Evolutionary conservation across 2,113 vertebrate genomes (phyloP).

Genomic region (Peromyscus maniculatus): DNA sequence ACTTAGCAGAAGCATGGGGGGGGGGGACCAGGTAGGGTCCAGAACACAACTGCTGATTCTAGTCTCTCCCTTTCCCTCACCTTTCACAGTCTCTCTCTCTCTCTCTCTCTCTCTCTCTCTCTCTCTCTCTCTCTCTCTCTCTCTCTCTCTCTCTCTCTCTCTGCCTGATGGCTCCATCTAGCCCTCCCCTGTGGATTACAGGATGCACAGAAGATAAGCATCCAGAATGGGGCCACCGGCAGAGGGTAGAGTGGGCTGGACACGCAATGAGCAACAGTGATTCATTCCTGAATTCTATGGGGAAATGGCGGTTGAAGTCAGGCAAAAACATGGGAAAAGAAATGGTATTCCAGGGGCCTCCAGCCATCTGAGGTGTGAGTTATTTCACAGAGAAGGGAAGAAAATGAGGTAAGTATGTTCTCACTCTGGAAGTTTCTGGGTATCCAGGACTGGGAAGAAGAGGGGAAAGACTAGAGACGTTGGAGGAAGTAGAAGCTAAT

Average conservation of each 20-base stretch:
- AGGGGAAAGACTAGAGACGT: not conserved
- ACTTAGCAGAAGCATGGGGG: conserved; percentile 4
- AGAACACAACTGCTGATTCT: not conserved
- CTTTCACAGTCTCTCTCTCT: not conserved
- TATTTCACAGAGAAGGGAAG: not conserved
- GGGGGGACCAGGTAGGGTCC: not conserved
- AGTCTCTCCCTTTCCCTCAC: not conserved
- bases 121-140: not conserved
- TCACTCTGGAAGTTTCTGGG: not conserved
- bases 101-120: no score
- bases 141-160: not conserved
- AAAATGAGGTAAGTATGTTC: not conserved
- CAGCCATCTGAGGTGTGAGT: not conserved
- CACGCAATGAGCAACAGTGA: not conserved
- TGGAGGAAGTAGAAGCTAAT: not conserved
- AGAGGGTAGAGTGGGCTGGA: not conserved
- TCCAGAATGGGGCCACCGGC: not conserved
- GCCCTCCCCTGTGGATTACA: not conserved
- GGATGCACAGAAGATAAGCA: not conserved
- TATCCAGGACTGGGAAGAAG: not conserved
- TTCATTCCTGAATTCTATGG: not conserved
- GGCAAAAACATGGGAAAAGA: conserved; percentile 10
- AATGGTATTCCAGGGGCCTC: not conserved
- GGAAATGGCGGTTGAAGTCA: conserved; percentile 1
- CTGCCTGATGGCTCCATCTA: not conserved